Evolutionary conservation across 2,888 invertebrate species (phyloP).

Genomic region (Drosophila setosimentum): DNA sequence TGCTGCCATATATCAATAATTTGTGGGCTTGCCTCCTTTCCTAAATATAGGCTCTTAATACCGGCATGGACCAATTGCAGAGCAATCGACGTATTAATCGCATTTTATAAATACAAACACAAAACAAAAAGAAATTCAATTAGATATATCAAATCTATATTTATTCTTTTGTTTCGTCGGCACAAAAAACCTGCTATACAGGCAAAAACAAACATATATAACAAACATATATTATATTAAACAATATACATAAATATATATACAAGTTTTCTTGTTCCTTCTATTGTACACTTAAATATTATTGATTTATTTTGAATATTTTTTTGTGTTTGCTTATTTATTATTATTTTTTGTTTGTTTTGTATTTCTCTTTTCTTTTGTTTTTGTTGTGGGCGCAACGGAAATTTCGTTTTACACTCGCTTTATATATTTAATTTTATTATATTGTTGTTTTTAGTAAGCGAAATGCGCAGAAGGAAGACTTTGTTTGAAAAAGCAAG

Average conservation of each 20-base stretch:
- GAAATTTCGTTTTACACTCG: constrained; percentile 71
- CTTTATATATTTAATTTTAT: constrained; percentile 72
- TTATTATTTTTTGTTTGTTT: constrained; percentile 21
- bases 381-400: constrained; percentile 58
- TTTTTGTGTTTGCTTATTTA: constrained; percentile 18
- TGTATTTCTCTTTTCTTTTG: constrained; percentile 34
- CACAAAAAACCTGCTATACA: constrained; percentile 39
- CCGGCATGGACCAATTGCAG: constrained; percentile 13
- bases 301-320: constrained; percentile 41
- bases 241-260: neutral
- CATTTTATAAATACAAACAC: constrained; percentile 65
- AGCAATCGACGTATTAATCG: constrained; percentile 64
- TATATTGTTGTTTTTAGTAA: constrained; percentile 54
- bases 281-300: constrained; percentile 44
- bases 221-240: neutral
- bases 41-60: constrained; percentile 58
- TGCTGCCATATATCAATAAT: constrained; percentile 62
- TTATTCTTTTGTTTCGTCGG: constrained; percentile 1
- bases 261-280: constrained; percentile 18
- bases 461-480: constrained; percentile 58
- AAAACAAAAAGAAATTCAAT: constrained; percentile 51
- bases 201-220: constrained; percentile 9
- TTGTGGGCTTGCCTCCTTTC: constrained; percentile 49
- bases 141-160: constrained; percentile 28
- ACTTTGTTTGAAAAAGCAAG: constrained; percentile 40